Base-by-base conservation (phyloP, 2,888 invertebrate species). In the Eilema depressum region DNA sequence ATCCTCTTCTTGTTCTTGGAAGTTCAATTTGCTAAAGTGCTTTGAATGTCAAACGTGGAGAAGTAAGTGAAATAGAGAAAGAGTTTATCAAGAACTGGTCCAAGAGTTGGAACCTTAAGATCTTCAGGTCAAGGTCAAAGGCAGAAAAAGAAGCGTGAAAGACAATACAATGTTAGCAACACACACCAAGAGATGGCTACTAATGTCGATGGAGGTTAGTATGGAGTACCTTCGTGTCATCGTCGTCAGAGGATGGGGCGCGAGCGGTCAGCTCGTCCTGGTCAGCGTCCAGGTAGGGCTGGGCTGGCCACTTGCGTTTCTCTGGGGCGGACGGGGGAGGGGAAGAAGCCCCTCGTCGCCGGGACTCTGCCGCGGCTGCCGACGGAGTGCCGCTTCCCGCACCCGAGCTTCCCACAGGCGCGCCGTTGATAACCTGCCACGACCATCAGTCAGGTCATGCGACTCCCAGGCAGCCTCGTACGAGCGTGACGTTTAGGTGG, bases 291-390 rank as follows among this genome's bases (percentile, higher is more conserved):
- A 71, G 78, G 77, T 91, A 89, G 77, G 91, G 87, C 80, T 85
- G 89, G 79, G 92, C 92, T 47, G 92, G 97, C 97, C 92, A 97
- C 97, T 85, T 98, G 96, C 93, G 98, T 97, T 93, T 97, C 97
- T 72, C 97, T 96, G 83, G 96, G 91, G 88, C 96, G 91, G 80
- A 93, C 95, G 94, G 86, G 91, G 87, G 96, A 90, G 96, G 93
- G n/a, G 94, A 93, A 71, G 93, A 94, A 56, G 93, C 95, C 57
- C 91, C 93, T 75, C 93, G 91, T 60, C 91, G 94, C 84, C 90
- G 93, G 71, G 91, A 92, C 86, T 91, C 92, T 62, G 87, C 85
- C 79, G 83, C 80, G 76, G 80, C 79, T 69, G 81, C 85, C 75
- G 70, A 53, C 75, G 73, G 79, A 68, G 79, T 85, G 73, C 80